Conservation (phyloP, 2,113 vertebrate species). For the Pontoporia blainvillei region DNA sequence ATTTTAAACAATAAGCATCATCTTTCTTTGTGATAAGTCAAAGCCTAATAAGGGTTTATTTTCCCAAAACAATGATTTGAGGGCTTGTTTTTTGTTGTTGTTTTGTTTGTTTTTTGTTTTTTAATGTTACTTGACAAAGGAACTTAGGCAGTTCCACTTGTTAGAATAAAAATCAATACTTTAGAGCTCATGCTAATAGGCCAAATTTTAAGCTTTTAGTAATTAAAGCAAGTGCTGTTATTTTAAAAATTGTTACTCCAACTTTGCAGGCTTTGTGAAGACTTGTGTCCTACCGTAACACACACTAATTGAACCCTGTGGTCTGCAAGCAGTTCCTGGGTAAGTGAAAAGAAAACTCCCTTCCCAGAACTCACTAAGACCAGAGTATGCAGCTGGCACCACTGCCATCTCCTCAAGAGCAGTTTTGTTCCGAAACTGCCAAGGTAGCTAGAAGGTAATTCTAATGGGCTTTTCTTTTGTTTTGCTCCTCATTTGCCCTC, state of each 20-base stretch:
- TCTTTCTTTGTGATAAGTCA: conserved; percentile 52
- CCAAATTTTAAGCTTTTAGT: conserved; percentile 42
- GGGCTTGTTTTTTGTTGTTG: not conserved
- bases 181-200: conserved; percentile 14
- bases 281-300: conserved; percentile 67
- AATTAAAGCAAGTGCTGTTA: conserved; percentile 10
- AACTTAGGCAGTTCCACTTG: conserved; percentile 37
- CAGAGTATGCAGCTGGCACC: not conserved
- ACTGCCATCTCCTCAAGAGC: not conserved
- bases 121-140: conserved; percentile 2
- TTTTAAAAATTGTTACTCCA: not conserved
- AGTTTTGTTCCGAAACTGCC: not conserved
- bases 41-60: conserved; percentile 40
- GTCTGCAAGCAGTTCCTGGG: not conserved
- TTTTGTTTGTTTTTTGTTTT: not conserved
- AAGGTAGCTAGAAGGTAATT: not conserved
- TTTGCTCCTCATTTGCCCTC: not conserved
- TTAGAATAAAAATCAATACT: conserved; percentile 36
- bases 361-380: conserved; percentile 37
- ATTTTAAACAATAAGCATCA: conserved; percentile 64
- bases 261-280: conserved; percentile 45
- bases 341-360: not conserved
- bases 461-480: not conserved
- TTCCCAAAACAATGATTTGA: conserved; percentile 40
- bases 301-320: not conserved